A percentile compares a stretch with the other conserved stretches of the same genome.
Conservation (phyloP, 2,797 vertebrate species). For the Anomalospiza imberbis region DNA sequence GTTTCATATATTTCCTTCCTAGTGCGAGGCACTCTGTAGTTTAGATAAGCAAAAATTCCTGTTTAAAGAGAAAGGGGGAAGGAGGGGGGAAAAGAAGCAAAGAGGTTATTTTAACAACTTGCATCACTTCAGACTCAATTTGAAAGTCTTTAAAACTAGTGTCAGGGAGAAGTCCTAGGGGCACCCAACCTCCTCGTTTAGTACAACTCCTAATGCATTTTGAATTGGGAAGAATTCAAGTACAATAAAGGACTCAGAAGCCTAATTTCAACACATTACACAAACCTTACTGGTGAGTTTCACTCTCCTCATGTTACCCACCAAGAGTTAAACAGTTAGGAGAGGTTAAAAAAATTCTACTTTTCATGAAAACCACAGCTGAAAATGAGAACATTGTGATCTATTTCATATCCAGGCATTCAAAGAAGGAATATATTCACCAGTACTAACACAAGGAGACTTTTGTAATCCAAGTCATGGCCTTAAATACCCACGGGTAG, state of each 20-base stretch:
- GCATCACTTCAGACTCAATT: background rate
- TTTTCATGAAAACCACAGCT: conserved; percentile 33
- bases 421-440: conserved; percentile 53
- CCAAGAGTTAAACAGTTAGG: conserved; percentile 38
- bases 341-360: background rate
- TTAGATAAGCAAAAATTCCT: conserved; percentile 98
- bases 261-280: background rate
- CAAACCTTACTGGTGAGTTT: background rate
- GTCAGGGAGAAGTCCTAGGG: background rate
- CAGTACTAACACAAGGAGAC: conserved; percentile 43
- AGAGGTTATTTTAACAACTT: background rate
- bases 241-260: background rate
- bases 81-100: background rate
- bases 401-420: conserved; percentile 39
- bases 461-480: conserved; percentile 39
- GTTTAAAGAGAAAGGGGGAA: background rate
- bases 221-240: background rate
- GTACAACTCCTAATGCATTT: background rate
- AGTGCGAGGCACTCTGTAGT: conserved; percentile 90
- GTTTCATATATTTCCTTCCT: conserved; percentile 92
- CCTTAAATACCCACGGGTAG: conserved; percentile 54
- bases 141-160: background rate
- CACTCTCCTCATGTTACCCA: background rate
- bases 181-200: background rate
- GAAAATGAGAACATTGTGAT: conserved; percentile 56